phyloP scores from a whole-genome alignment of 1,140 invertebrate genomes.

The Euura lappo region DNA sequence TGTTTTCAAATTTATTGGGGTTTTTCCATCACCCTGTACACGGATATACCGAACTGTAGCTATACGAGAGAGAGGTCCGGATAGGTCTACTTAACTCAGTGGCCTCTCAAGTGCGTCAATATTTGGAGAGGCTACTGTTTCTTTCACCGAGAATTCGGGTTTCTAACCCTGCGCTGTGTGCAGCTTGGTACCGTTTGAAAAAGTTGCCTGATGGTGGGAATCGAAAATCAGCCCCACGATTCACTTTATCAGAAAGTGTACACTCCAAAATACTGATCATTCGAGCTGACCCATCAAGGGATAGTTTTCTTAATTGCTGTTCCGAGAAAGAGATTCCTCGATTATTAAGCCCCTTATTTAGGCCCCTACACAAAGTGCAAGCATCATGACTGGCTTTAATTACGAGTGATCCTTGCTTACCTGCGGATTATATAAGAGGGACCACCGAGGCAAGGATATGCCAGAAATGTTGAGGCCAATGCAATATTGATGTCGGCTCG shows the following conservation, averaged over 20 bases:
- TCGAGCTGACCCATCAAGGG: background rate
- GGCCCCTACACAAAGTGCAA: slow-evolving; percentile 25
- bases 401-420: slow-evolving; percentile 28
- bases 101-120: background rate
- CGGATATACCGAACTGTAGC: background rate
- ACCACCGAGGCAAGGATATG: slow-evolving; percentile 40
- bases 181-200: too few species aligned
- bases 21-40: background rate
- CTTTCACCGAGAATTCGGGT: background rate
- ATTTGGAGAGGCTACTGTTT: slow-evolving; percentile 4
- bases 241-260: too few species aligned
- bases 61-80: background rate
- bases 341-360: slow-evolving; percentile 1
- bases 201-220: too few species aligned
- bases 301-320: slow-evolving; percentile 45
- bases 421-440: slow-evolving; percentile 7
- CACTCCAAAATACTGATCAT: too few species aligned
- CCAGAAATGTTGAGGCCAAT: slow-evolving; percentile 29
- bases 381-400: slow-evolving; percentile 49
- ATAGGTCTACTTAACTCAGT: background rate
- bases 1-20: too few species aligned
- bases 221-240: too few species aligned
- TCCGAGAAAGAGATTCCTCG: slow-evolving; percentile 11
- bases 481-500: slow-evolving; percentile 30
- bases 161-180: too few species aligned